phyloP scores from a whole-genome alignment of 2,113 vertebrate genomes.

The Tyto alba region DNA sequence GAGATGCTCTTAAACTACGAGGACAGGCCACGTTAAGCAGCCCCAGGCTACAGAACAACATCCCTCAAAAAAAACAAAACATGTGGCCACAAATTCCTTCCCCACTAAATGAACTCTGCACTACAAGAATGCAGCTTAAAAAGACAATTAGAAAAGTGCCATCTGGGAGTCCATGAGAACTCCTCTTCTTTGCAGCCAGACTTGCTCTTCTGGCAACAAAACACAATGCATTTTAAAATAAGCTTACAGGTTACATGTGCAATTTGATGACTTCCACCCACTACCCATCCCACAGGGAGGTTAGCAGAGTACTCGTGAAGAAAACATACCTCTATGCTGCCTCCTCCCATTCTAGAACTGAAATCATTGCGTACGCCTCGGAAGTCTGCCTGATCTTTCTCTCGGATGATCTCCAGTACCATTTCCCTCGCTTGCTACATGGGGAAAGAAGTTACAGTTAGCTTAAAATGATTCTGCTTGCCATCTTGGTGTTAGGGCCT shows the following conservation, averaged over 20 bases:
- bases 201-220: neutral
- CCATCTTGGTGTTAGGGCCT: neutral
- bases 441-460: constrained; percentile 58
- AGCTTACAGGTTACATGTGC: constrained; percentile 10
- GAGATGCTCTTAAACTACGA: neutral
- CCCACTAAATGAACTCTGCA: neutral
- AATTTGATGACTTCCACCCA: constrained; percentile 26
- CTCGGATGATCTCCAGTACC: constrained; percentile 94
- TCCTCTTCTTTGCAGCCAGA: constrained; percentile 19
- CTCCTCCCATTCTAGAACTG: constrained; percentile 87
- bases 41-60: constrained; percentile 30
- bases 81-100: constrained; percentile 14
- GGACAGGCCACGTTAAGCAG: neutral
- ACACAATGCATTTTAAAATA: neutral
- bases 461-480: neutral
- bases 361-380: constrained; percentile 86
- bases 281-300: constrained; percentile 33
- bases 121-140: constrained; percentile 37
- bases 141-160: neutral
- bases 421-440: constrained; percentile 95
- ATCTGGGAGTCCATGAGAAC: neutral
- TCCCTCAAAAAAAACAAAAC: neutral
- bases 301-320: constrained; percentile 41
- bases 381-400: constrained; percentile 96
- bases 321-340: constrained; percentile 88